Conservation (phyloP, 2,113 vertebrate genomes). For the Ceuthmochares aereus region DNA sequence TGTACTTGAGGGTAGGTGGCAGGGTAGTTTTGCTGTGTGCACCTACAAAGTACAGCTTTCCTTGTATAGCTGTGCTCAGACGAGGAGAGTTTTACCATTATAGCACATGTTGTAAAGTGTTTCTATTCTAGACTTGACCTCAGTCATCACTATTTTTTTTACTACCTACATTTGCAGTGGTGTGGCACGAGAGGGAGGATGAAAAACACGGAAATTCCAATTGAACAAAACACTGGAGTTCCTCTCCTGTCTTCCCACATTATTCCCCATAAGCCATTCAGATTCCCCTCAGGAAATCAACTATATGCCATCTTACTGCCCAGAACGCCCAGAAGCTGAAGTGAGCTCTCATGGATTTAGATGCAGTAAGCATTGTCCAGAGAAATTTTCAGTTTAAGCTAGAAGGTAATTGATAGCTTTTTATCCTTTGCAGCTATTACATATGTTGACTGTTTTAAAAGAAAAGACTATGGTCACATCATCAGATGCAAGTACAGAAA, state of each 20-base stretch:
- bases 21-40: neutral
- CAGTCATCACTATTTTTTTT: neutral
- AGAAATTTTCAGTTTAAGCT: neutral
- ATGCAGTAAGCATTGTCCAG: neutral
- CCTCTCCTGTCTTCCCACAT: neutral
- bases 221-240: neutral
- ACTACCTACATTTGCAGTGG: neutral
- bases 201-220: neutral
- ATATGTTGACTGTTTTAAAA: neutral
- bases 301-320: neutral
- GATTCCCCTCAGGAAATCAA: neutral
- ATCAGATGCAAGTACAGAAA: neutral
- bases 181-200: neutral
- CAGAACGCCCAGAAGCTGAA: conserved; percentile 18
- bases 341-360: neutral
- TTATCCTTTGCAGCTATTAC: neutral
- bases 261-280: neutral
- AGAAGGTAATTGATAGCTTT: neutral
- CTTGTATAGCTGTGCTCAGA: neutral
- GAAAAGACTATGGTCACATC: neutral
- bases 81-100: neutral
- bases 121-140: neutral
- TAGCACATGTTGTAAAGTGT: accelerated
- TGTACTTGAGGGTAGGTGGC: neutral
- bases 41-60: neutral